Base-by-base conservation (phyloP, 2,888 invertebrate species). In the Eupithecia tripunctaria region DNA sequence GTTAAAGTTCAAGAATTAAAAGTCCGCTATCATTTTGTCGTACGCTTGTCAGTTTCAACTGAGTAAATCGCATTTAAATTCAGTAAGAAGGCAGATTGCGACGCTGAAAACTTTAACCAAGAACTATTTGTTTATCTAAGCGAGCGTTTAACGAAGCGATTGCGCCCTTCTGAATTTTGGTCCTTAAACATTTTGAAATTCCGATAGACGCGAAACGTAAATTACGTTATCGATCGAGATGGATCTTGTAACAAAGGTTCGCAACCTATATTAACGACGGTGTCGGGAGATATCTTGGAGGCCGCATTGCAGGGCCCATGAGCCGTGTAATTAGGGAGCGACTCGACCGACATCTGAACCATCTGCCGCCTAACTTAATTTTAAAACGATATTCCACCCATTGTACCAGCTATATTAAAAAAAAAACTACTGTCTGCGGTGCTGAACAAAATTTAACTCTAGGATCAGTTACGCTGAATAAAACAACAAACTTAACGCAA, bases 251-350 rank as follows among this genome's bases (percentile, higher is more conserved):
- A 73, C 71, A 75, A 73, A 74, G 72, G 68, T 76, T 71, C 38
- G 51, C 56, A 74, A 62, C 72, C 68, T 68, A 70, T 73, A 66
- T 74, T 74, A 76, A 76, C 71, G 72, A 71, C 71, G 72, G 67
- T 73, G 71, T 80, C 79, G 77, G 78, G 18, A 65, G 70, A 76
- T 80, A 75, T 70, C 76, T 77, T 77, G 66, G 78, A 75, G 76
- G 78, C 81, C 79, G 77, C 81, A 78, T 74, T 78, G 76, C 80
- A 69, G 71, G 67, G 79, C 73, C 81, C 79, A 79, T 82, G 81
- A 77, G 27, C 80, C 82, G 81, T 82, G 81, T 85, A 85, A 86
- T 86, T 86, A 86, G 80, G 78, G 79, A 77, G 77, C 82, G 83
- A 83, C 83, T 82, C 75, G 80, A 71, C 80, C 80, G 78, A 82